Evolutionary conservation across 2,888 invertebrate species (phyloP).

Genomic region (Leptopilina drosophilae): DNA sequence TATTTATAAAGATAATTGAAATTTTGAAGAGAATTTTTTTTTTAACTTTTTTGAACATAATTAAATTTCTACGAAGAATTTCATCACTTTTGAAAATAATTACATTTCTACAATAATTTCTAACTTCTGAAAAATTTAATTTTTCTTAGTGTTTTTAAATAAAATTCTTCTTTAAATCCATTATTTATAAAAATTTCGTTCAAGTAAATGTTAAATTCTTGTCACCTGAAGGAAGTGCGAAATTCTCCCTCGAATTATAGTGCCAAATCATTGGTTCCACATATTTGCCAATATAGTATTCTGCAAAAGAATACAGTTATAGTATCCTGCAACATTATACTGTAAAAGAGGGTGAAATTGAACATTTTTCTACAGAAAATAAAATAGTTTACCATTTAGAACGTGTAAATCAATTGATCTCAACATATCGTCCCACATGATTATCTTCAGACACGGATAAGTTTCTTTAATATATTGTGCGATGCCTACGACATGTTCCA

Average conservation of each 20-base stretch:
- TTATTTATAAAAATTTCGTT: background rate
- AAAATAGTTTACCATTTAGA: conserved; percentile 78
- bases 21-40: too few relatives aligned
- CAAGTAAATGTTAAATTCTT: conserved; percentile 9
- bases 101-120: too few relatives aligned
- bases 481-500: conserved; percentile 84
- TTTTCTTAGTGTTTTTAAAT: too few relatives aligned
- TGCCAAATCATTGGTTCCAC: conserved; percentile 86
- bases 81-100: too few relatives aligned
- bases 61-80: too few relatives aligned
- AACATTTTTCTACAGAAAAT: conserved; percentile 43
- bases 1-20: too few relatives aligned
- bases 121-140: too few relatives aligned
- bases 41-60: too few relatives aligned
- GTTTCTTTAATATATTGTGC: conserved; percentile 80
- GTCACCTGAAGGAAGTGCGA: conserved; percentile 76
- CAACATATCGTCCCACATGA: conserved; percentile 95
- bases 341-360: background rate
- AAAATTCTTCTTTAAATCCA: too few relatives aligned
- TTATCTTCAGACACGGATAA: conserved; percentile 82
- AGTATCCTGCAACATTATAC: conserved; percentile 78
- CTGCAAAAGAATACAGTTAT: conserved; percentile 75
- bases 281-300: conserved; percentile 80
- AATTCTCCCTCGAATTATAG: conserved; percentile 80
- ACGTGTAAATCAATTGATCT: conserved; percentile 80